Evolutionary conservation across 2,797 vertebrate genomes (phyloP), one percentile per base, ranked within the genome.

Genomic region (Anisognathus igniventris): DNA sequence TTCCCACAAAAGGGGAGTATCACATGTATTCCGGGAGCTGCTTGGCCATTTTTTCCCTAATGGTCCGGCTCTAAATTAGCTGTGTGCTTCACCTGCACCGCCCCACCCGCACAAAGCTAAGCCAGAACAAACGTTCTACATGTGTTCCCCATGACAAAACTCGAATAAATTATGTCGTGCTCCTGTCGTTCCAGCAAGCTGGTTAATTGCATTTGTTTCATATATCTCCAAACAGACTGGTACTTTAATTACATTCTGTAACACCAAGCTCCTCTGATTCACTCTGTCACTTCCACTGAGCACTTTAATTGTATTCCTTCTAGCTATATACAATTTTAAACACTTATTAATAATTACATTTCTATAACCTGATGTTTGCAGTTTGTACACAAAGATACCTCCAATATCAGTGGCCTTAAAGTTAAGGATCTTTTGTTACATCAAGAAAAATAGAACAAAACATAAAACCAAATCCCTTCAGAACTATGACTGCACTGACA

Each of bases 201-300:
- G 83, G 95, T 97, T 98, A 98, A 98, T 97, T 98, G 97, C 97
- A 97, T 98, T 98, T 97, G 97, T 97, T 98, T 97, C 96, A 68
- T 97, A 60, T 80, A 96, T 94, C 95, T 97, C 96, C 93, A 96
- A 97, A 96, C 96, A 97, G 93, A 87, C 94, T 40, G 70, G 92
- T 96, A 96, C 94, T 96, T 97, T 97, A 97, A 98, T 98, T 97
- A 97, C 95, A 94, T 97, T 97, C 95, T 96, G 95, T 96, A 98
- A 97, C 93, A 96, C 95, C 86, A 94, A 96, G 94, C 96, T 97
- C 75, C 90, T 97, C 96, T 87, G 96, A 97, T 97, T 97, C 96
- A 91, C 87, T 97, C 95, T 97, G 97, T 97, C 97, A 97, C 96
- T 97, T 98, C 91, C 94, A 97, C 88, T 93, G 97, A 97, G 92